Evolutionary conservation across 2,888 invertebrate genomes (phyloP).

Genomic region (Troglohyphantes excavatus): DNA sequence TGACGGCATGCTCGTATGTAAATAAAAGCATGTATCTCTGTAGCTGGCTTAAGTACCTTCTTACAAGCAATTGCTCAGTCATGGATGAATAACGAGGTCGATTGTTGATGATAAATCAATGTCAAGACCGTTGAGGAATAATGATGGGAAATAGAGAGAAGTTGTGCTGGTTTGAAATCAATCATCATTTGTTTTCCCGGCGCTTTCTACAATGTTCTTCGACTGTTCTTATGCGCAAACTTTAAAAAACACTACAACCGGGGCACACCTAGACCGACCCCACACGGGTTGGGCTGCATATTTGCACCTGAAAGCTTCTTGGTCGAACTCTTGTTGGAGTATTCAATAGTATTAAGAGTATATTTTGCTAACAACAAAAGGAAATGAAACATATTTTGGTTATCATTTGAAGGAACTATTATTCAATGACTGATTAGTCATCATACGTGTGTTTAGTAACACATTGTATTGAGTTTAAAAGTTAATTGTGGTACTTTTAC

Average conservation of each 20-base stretch:
- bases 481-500: too few species aligned
- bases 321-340: too few species aligned
- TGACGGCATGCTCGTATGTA: not conserved
- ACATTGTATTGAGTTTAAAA: too few species aligned
- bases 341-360: too few species aligned
- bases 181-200: constrained; percentile 25
- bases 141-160: constrained; percentile 13
- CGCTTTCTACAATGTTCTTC: not conserved
- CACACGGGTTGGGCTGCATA: too few species aligned
- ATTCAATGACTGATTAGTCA: too few species aligned
- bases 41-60: not conserved
- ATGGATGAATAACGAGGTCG: constrained; percentile 2
- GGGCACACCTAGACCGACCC: not conserved
- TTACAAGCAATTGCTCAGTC: not conserved
- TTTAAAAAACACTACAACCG: not conserved
- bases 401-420: too few species aligned
- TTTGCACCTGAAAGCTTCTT: too few species aligned
- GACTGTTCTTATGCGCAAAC: not conserved
- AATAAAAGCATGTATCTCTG: constrained; percentile 1
- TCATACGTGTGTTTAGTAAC: too few species aligned
- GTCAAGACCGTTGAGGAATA: not conserved
- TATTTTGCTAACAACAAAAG: too few species aligned
- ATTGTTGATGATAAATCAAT: constrained; percentile 31
- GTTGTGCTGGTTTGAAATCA: constrained; percentile 12
- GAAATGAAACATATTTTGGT: too few species aligned